Conservation (phyloP, 2,888 invertebrate genomes). For the Geotrupes spiniger region DNA sequence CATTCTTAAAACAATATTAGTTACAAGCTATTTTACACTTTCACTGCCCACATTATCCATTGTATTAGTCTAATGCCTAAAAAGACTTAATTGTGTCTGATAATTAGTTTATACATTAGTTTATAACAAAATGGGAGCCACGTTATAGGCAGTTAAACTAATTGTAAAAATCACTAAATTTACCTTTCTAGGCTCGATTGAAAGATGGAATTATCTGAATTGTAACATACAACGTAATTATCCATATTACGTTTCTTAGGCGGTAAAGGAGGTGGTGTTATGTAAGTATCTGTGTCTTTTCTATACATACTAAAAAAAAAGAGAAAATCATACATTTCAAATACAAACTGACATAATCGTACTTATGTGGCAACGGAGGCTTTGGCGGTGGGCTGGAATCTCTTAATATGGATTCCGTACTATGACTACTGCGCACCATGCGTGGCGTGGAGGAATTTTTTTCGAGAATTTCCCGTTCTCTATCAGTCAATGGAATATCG, state of each 20-base stretch:
- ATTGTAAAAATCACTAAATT: slow-evolving; percentile 16
- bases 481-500: slow-evolving; percentile 81
- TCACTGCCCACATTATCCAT: too few species aligned
- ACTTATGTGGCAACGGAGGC: slow-evolving; percentile 82
- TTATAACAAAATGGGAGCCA: too few species aligned
- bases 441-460: slow-evolving; percentile 50
- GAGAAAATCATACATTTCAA: not conserved
- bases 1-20: slow-evolving; percentile 52
- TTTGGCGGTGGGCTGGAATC: slow-evolving; percentile 79
- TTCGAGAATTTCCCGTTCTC: slow-evolving; percentile 67
- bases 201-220: slow-evolving; percentile 58
- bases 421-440: slow-evolving; percentile 69
- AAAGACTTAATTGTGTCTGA: too few species aligned
- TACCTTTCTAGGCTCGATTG: slow-evolving; percentile 64
- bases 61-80: too few species aligned
- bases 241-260: slow-evolving; percentile 63
- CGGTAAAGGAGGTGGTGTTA: slow-evolving; percentile 75
- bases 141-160: too few species aligned
- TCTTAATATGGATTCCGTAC: slow-evolving; percentile 75
- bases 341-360: slow-evolving; percentile 28
- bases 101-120: too few species aligned
- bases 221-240: slow-evolving; percentile 53
- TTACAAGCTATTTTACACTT: too few species aligned
- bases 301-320: slow-evolving; percentile 34
- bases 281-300: slow-evolving; percentile 51